phyloP scores from a whole-genome alignment of 2,888 invertebrate species.

The Drosophila eohydei region DNA sequence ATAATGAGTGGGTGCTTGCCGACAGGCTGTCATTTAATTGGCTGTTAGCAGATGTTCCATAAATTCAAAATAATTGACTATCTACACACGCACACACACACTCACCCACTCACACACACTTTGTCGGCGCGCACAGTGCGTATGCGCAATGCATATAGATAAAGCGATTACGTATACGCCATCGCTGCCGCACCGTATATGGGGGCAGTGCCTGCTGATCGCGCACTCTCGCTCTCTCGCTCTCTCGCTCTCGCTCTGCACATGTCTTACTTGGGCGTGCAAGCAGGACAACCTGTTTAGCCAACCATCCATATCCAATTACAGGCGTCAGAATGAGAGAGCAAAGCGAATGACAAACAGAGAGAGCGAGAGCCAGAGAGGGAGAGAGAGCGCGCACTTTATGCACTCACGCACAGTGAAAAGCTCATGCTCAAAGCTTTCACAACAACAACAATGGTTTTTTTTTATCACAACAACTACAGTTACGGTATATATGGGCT shows the following conservation, averaged over 20 bases:
- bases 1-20: not conserved
- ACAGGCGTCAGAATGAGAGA: constrained; percentile 25
- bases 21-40: constrained; percentile 35
- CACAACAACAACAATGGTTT: not conserved
- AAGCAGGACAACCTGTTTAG: constrained; percentile 31
- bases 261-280: constrained; percentile 6
- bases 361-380: not conserved
- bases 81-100: constrained; percentile 11
- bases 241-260: not conserved
- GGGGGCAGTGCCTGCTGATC: constrained; percentile 52
- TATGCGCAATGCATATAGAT: constrained; percentile 67
- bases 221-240: constrained; percentile 6
- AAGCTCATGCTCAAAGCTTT: constrained; percentile 18
- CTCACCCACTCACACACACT: constrained; percentile 1
- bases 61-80: constrained; percentile 49
- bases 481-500: constrained; percentile 2
- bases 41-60: constrained; percentile 44
- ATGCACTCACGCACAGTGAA: constrained; percentile 3
- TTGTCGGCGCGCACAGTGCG: constrained; percentile 51
- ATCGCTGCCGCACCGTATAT: constrained; percentile 66
- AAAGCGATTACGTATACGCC: constrained; percentile 71
- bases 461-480: constrained; percentile 5
- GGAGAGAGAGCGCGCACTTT: not conserved
- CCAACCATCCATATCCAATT: constrained; percentile 49
- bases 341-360: not conserved